Conservation (phyloP, 2,888 invertebrate genomes). For the Crossocerus cetratus region DNA sequence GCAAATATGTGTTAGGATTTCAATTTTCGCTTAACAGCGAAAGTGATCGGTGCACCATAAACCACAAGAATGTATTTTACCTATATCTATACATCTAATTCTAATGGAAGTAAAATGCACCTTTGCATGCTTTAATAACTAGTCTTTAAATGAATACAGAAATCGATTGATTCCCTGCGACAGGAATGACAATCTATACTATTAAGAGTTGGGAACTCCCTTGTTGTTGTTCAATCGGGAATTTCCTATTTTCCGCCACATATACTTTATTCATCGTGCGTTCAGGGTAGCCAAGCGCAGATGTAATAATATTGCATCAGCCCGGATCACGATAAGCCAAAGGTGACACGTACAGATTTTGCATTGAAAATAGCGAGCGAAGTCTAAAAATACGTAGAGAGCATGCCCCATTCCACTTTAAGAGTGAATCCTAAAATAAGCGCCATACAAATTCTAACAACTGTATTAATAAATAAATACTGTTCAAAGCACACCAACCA, state of each 20-base stretch:
- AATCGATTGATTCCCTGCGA: conserved; percentile 23
- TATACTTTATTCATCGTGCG: conserved; percentile 35
- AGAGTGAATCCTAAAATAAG: background rate
- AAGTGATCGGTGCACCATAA: no score
- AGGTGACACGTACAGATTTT: conserved; percentile 16
- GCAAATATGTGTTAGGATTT: no score
- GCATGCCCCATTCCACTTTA: background rate
- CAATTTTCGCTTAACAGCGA: no score
- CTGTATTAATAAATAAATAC: no score
- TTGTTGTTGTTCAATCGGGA: background rate
- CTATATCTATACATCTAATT: no score
- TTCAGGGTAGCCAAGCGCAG: background rate
- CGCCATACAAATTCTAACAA: no score
- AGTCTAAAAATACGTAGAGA: conserved; percentile 13
- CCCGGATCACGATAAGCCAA: conserved; percentile 28
- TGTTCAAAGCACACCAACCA: no score
- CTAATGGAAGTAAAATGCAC: background rate
- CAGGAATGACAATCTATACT: background rate
- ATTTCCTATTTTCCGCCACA: background rate
- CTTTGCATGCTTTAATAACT: conserved; percentile 17
- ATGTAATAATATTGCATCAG: conserved; percentile 39
- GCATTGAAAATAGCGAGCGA: background rate
- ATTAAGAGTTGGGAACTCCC: background rate
- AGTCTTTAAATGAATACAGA: conserved; percentile 18
- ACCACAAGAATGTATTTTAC: no score